Percentiles rank a stretch among this genome's conserved stretches.
Evolutionary conservation across 2,888 invertebrate species (phyloP).

Genomic region (Timema podura): DNA sequence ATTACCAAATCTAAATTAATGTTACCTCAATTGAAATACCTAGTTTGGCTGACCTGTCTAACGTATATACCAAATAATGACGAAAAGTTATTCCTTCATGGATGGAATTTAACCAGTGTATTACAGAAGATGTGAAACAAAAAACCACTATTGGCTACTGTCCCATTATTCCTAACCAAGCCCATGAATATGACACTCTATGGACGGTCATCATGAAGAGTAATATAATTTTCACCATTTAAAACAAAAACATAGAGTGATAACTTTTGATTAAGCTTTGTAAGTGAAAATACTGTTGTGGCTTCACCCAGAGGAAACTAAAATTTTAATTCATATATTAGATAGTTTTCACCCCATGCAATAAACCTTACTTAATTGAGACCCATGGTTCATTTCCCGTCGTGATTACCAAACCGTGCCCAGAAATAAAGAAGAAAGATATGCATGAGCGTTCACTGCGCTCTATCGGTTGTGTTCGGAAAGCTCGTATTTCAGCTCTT

Average conservation of each 20-base stretch:
- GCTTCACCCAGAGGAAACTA: not conserved
- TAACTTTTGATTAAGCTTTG: not conserved
- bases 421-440: no score
- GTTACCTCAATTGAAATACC: not conserved
- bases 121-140: not conserved
- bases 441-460: no score
- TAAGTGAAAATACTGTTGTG: not conserved
- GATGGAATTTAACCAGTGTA: not conserved
- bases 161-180: not conserved
- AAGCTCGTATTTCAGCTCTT: no score
- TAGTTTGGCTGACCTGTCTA: not conserved
- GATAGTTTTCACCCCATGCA: not conserved
- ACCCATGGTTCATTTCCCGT: no score
- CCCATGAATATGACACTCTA: not conserved
- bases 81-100: conserved; percentile 1
- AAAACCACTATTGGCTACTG: not conserved
- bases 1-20: not conserved
- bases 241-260: not conserved
- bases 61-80: not conserved
- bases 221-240: not conserved
- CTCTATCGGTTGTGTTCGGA: no score
- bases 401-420: no score
- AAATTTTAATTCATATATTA: not conserved
- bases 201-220: not conserved
- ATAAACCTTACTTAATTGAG: no score